Conservation (phyloP, 2,888 invertebrate genomes). For the Panzeria rudis region DNA sequence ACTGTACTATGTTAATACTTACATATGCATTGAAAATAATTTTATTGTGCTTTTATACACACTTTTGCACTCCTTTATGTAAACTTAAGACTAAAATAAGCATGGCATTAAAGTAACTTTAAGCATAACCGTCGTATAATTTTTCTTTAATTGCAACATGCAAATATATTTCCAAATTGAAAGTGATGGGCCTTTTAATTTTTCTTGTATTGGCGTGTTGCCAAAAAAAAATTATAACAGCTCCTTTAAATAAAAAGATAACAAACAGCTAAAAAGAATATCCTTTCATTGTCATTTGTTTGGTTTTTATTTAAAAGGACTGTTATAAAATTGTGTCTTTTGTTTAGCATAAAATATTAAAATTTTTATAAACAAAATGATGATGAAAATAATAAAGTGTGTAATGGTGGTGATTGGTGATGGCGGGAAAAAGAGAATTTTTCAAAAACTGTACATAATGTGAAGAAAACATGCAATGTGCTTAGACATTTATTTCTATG, state of each 20-base stretch:
- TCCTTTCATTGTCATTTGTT: conserved; percentile 66
- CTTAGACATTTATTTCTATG: conserved; percentile 46
- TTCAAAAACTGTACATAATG: conserved; percentile 51
- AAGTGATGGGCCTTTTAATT: background rate
- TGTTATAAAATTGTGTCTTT: background rate
- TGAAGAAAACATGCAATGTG: conserved; percentile 57
- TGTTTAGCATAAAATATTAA: conserved; percentile 39
- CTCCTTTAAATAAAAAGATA: conserved; percentile 8
- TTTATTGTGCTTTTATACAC: too few species aligned
- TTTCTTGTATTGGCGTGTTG: conserved; percentile 38
- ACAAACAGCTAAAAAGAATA: conserved; percentile 35
- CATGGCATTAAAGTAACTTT: background rate
- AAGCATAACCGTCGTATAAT: background rate
- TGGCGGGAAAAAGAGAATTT: conserved; percentile 62
- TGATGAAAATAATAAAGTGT: conserved; percentile 34
- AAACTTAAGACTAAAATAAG: background rate
- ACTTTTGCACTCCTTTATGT: background rate
- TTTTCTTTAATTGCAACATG: background rate
- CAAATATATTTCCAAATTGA: background rate
- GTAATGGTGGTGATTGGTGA: conserved; percentile 45
- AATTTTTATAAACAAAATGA: conserved; percentile 34
- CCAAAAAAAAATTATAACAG: conserved; percentile 26
- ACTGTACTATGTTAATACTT: too few species aligned
- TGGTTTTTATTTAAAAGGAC: conserved; percentile 22
- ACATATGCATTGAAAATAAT: too few species aligned